Base-by-base conservation (phyloP, 2,113 vertebrate species). In the Gobio gobio region DNA sequence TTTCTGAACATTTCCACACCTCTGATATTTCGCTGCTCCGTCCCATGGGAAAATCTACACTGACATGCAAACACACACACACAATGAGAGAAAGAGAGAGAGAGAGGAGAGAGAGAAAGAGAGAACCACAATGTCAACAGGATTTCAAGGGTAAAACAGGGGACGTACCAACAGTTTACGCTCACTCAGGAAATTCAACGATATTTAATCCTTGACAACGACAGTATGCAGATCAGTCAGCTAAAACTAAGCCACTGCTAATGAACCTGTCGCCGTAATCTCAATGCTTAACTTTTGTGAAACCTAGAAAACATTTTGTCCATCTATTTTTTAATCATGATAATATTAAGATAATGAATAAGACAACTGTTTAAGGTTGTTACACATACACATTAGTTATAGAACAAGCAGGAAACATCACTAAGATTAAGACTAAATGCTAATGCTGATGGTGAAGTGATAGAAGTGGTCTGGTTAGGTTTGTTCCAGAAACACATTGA, bases 1-100 rank as follows among this genome's bases (percentile, higher is more conserved):
- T 94, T 93, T 91, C 92, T 93, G 91, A 95, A 95, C 94, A 95
- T 95, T 90, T 95, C 94, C 93, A 90, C 92, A 90, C 92, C 89
- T 89, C 87, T 84, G 47, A 80, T 20, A 83, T 90, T 80, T 83
- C 90, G 83, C 90, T 79, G 78, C 92, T 91, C 87, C 83, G 90
- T 93, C 94, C 95, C 95, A 95, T 95, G 92, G 89, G 93, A 94
- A 86, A 93, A 89, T 92, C 94, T 95, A 90, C 58, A 85, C 72
- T 87, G 51, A 84, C 54, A 45, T 54, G 33, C 12, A 64, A 13
- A 87, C 49, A 82, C 36, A 84, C 29, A 72, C 10, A 87, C 58
- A 78, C 36, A 86, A n/a, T n/a, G n/a, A n/a, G n/a, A n/a, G n/a
- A n/a, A 3, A 81, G 61, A 80, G 45, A 88, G 59, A 77, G 36